Base-by-base conservation (phyloP, 2,113 vertebrate species). In the Callipepla squamata region DNA sequence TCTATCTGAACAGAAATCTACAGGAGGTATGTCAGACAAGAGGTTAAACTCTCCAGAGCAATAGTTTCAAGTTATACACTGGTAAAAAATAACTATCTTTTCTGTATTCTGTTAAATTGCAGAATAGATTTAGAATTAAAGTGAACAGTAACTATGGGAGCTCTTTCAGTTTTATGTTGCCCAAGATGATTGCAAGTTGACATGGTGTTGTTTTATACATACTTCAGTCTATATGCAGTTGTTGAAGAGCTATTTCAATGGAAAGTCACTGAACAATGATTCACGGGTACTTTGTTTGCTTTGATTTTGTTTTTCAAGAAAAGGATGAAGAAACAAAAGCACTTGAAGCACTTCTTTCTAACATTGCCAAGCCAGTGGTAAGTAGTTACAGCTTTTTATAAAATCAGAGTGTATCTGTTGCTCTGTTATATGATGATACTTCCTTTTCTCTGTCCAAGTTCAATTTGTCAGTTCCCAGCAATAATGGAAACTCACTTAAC, bases 321-420 rank as follows among this genome's bases (percentile, higher is more conserved):
- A 98, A 99, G 94, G 98, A 99, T 96, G 98, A 98, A 97, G 98
- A 98, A 95, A 98, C 98, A 53, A 98, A 98, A 97, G 98, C 98
- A 94, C 95, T 99, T 87, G 98, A 98, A 95, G 98, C 97, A 44
- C 95, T 98, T 86, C 96, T 99, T 93, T 98, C 98, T 81, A 98
- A 96, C 94, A 98, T 99, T 97, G 95, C 90, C 96, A 99, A 98
- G 96, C 99, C 99, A 79, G 95, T 94, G 98, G 99, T 99, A 96
- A 98, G 99, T 98, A 95, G 78, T 58, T 66, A 34, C 63, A 70
- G 21, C 18, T 90, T 82, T 51, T 25, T 13, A 48, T 85, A 85
- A 80, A 83, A 77, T 74, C 34, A 36, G 16, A 93, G 38, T 23
- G 4, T 48, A 32, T 66, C 25, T 87, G 13, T 80, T 87, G 9